Conservation (phyloP, 2,888 invertebrate genomes). For the Embidobia sp. region DNA sequence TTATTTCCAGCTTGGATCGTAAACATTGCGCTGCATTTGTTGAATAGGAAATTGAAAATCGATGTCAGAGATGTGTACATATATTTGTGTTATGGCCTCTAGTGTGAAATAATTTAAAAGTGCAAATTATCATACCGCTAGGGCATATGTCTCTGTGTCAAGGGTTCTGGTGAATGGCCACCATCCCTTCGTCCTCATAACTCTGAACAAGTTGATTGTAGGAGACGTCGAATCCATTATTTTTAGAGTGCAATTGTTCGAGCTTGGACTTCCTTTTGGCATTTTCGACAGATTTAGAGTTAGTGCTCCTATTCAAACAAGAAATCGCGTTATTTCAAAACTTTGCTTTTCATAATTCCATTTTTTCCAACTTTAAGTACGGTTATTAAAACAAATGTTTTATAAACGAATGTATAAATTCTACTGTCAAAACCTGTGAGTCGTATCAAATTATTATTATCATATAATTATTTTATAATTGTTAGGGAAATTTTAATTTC, state of each 20-base stretch:
- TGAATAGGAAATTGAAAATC: too few relatives aligned
- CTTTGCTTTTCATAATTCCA: conserved; percentile 15
- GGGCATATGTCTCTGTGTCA: conserved; percentile 70
- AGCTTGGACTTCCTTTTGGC: conserved; percentile 83
- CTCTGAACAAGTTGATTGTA: conserved; percentile 86
- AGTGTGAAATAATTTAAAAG: conserved; percentile 22
- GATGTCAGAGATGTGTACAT: too few relatives aligned
- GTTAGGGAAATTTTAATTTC: too few relatives aligned
- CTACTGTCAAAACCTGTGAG: too few relatives aligned
- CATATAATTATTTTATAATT: too few relatives aligned
- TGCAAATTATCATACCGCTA: conserved; percentile 73
- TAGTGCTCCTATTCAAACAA: conserved; percentile 82
- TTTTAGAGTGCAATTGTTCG: conserved; percentile 82
- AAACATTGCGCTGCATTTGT: background rate
- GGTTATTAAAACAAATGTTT: conserved; percentile 11
- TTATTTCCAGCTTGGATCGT: background rate
- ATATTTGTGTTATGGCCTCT: background rate
- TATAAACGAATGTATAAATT: conserved; percentile 13
- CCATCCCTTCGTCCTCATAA: conserved; percentile 85
- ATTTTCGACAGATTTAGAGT: conserved; percentile 85
- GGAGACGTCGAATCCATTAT: conserved; percentile 80
- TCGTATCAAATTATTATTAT: too few relatives aligned
- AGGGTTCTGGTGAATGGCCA: conserved; percentile 84
- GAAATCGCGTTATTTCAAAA: conserved; percentile 57
- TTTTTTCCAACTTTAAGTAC: conserved; percentile 26